A percentile compares a stretch with the other conserved stretches of the same genome.
phyloP scores from a whole-genome alignment of 2,113 vertebrate genomes.

The Sardina pilchardus region DNA sequence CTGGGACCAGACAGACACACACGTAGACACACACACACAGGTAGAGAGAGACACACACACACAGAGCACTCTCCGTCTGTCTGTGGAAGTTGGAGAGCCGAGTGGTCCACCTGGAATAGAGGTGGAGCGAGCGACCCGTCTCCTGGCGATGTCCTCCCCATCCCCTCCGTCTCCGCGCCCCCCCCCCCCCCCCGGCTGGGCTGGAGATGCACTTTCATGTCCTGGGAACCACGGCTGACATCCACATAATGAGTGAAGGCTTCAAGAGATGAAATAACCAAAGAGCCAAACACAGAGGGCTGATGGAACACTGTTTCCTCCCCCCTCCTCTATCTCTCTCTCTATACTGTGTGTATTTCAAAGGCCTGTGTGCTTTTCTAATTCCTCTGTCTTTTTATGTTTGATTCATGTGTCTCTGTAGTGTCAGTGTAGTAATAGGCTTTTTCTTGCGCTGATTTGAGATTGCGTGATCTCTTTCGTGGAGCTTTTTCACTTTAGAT shows the following conservation, averaged over 20 bases:
- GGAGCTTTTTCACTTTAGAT: not conserved
- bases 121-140: not conserved
- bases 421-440: not conserved
- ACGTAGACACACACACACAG: no score
- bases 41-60: not conserved
- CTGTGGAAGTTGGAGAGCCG: no score
- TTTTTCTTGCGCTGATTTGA: not conserved
- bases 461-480: not conserved
- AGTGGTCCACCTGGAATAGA: not conserved
- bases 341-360: not conserved
- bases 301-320: not conserved
- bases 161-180: no score
- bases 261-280: not conserved
- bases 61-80: not conserved
- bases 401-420: not conserved
- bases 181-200: not conserved
- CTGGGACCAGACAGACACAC: not conserved
- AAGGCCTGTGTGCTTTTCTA: not conserved
- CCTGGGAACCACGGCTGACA: not conserved
- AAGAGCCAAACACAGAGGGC: not conserved
- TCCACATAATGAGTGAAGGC: not conserved
- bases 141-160: not conserved
- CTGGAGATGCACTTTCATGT: not conserved
- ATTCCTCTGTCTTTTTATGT: not conserved
- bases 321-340: not conserved